These are phyloP conservation scores for Monarcha castaneiventris DNA, from an alignment of 2,113 vertebrate species.

Conservation along the genomic window DNA sequence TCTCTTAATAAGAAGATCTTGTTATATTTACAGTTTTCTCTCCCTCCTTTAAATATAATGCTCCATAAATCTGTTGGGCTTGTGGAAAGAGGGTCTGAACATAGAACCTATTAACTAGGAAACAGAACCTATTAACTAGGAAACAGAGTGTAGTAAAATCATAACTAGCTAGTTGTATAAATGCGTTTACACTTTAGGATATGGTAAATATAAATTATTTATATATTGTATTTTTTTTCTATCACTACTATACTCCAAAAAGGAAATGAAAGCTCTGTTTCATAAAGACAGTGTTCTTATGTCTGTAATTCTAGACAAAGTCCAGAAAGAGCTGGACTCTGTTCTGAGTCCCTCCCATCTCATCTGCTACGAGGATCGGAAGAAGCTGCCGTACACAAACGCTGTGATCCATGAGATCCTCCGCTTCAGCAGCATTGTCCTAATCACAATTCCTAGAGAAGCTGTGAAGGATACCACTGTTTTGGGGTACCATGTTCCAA, in stretches of 20 bases:
- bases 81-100: background rate
- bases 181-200: background rate
- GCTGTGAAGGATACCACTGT: slow-evolving; percentile 25
- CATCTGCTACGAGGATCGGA: background rate
- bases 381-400: background rate
- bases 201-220: background rate
- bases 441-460: slow-evolving; percentile 9
- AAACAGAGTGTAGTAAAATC: background rate
- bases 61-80: background rate
- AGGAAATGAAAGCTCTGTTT: background rate
- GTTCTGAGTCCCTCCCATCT: background rate
- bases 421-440: background rate
- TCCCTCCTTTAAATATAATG: background rate
- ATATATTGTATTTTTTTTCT: background rate
- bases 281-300: background rate
- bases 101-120: background rate
- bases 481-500: slow-evolving; percentile 8
- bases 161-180: background rate
- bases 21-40: background rate
- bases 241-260: background rate
- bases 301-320: background rate
- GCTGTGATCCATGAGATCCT: slow-evolving; percentile 57
- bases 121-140: background rate
- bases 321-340: background rate
- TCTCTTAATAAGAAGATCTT: background rate